Evolutionary conservation across 2,113 vertebrate species (phyloP), one percentile per base, ranked within the genome.

Genomic region (Triplophysa rosa): DNA sequence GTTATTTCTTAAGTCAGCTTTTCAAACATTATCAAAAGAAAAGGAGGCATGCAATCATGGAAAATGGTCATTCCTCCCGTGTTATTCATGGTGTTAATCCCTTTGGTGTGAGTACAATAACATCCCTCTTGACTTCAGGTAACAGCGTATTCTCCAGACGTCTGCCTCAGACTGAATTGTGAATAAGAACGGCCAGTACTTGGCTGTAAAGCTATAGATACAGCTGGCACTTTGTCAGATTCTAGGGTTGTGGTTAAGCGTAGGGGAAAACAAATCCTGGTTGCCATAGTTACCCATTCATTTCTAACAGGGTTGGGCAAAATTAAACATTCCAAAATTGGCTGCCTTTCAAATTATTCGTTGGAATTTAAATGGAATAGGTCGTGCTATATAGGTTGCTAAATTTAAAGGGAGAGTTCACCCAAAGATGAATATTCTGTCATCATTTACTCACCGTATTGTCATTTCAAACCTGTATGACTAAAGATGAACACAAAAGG

Each of bases 1-100:
- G 58, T 63, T 58, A 58, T 63, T 75, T 49, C 29, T 72, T 72
- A 37, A 72, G 13, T 59, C 70, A 72, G 54, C 33, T 72, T 72
- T 37, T 72, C 70, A 14, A 72, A 59, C 54, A 58, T n/a, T n/a
- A 59, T 56, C 29, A 45, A 62, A 47, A 23, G 14, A 23, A 63
- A 75, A 37, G 17, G 17, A 75, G 40, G 72, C 45, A 75, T 63
- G 72, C 23, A 49, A 75, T 62, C 72, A n/a, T 47, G 21, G 59
- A n/a, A 26, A 45, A 17, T 11, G 21, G 37, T 42, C n/a, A 74
- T 71, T 71, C 68, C 47, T 29, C 24, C 16, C 2, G 17, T 56
- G 17, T 56, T 52, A 37, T 71, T 71, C 54, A 67, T 42, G 45
- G 40, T 67, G 66, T 47, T 67, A 71, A 71, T 37, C 54, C 24